Evolutionary conservation across 92 coral and sea anemone genomes (phyloP).

Genomic region (Chrysogorgia sp.): DNA sequence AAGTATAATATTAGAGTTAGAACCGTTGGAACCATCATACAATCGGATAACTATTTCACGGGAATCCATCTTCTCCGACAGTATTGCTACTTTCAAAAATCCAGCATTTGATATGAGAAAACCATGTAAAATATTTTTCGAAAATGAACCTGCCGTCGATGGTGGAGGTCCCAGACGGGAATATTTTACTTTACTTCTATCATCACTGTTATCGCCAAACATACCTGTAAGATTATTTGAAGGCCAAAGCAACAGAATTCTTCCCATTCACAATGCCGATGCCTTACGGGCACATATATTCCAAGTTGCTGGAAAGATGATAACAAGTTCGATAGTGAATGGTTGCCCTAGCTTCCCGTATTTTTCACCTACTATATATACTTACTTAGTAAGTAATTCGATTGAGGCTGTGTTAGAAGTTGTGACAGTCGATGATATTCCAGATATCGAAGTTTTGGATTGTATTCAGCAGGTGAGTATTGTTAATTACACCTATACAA

Average conservation of each 20-base stretch:
- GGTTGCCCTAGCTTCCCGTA: slow-evolving; percentile 57
- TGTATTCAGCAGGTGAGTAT: neutral
- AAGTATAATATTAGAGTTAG: no score
- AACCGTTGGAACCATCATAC: no score
- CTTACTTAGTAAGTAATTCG: slow-evolving; percentile 38
- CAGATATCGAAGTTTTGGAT: neutral
- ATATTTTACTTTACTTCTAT: slow-evolving; percentile 56
- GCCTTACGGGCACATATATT: slow-evolving; percentile 59
- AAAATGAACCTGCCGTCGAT: slow-evolving; percentile 65
- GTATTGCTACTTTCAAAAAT: neutral
- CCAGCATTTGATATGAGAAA: neutral
- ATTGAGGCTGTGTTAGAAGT: neutral
- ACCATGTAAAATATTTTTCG: slow-evolving; percentile 38
- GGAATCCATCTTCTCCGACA: neutral
- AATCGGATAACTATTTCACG: neutral
- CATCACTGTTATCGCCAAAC: slow-evolving; percentile 53
- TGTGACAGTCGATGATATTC: slow-evolving; percentile 1
- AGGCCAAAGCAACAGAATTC: slow-evolving; percentile 36
- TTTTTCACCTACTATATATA: slow-evolving; percentile 53
- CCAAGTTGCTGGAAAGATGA: slow-evolving; percentile 64
- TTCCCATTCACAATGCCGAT: slow-evolving; percentile 65
- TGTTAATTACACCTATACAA: neutral
- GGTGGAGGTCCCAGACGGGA: slow-evolving; percentile 68
- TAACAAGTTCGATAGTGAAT: slow-evolving; percentile 50
- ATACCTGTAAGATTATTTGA: slow-evolving; percentile 56